Evolutionary conservation across 1,140 invertebrate species (phyloP).

Genomic region (Drosophila arawakana): DNA sequence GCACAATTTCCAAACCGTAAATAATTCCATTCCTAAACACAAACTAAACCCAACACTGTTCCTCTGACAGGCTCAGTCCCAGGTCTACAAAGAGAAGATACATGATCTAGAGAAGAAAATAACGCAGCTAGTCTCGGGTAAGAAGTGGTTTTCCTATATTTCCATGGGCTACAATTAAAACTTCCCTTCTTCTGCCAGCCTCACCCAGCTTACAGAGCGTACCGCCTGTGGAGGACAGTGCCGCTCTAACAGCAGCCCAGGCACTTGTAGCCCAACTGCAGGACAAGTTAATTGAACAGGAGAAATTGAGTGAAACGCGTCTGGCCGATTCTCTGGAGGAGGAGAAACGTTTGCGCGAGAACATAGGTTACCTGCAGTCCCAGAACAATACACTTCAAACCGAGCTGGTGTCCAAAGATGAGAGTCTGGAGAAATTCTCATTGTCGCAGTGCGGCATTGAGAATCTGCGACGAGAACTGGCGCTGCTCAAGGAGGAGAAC

Average conservation of each 20-base stretch:
- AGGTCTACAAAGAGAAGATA: constrained; percentile 84
- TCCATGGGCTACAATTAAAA: not conserved
- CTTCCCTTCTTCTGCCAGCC: constrained; percentile 17
- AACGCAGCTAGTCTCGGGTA: constrained; percentile 70
- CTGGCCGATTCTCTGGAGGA: constrained; percentile 77
- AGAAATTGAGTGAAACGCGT: constrained; percentile 56
- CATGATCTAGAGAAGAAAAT: constrained; percentile 84
- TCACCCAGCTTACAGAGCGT: constrained; percentile 58
- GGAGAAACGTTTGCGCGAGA: constrained; percentile 76
- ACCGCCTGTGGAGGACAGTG: constrained; percentile 53
- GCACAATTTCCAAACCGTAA: constrained; percentile 19
- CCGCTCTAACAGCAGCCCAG: constrained; percentile 74
- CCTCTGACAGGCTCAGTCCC: constrained; percentile 69
- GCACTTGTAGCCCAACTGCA: constrained; percentile 82
- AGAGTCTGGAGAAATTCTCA: constrained; percentile 78
- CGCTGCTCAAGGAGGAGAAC: constrained; percentile 73
- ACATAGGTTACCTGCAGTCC: constrained; percentile 85
- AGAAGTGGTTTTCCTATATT: not conserved
- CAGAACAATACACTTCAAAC: constrained; percentile 70
- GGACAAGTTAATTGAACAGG: constrained; percentile 70
- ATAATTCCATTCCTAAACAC: not conserved
- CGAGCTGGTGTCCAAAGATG: constrained; percentile 70
- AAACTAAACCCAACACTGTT: not conserved
- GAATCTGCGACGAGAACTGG: constrained; percentile 68
- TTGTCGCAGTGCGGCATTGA: constrained; percentile 75